Conservation (phyloP, 2,113 vertebrate species). For the Potamarius usumacintae region DNA sequence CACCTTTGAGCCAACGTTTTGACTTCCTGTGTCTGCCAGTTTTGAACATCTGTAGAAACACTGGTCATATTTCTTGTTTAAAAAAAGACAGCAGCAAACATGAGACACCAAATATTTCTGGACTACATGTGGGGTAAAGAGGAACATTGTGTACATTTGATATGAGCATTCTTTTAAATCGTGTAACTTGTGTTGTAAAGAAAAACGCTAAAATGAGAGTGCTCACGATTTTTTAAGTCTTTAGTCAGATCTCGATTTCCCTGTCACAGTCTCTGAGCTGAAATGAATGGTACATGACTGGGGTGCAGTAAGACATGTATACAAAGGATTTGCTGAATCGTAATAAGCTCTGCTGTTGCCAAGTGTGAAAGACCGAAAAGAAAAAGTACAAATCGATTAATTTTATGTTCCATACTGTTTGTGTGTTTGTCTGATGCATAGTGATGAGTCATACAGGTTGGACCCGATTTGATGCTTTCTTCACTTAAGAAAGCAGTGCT, state of each 20-base stretch:
- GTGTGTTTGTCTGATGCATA: not conserved
- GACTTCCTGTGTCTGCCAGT: not conserved
- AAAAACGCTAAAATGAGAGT: not conserved
- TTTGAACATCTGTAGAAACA: not conserved
- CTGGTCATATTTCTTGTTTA: not conserved
- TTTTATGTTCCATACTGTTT: constrained; percentile 3
- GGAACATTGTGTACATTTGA: not conserved
- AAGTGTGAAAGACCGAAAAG: not conserved
- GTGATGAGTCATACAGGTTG: not conserved
- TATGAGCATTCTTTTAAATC: not conserved
- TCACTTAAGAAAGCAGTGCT: not conserved
- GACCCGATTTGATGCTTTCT: constrained; percentile 10
- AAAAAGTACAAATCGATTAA: not conserved
- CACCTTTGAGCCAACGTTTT: not conserved
- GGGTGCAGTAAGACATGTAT: not conserved
- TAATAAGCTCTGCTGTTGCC: not conserved
- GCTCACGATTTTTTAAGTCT: not conserved
- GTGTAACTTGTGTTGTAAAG: not conserved
- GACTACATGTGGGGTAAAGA: not conserved
- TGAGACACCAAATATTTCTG: not conserved
- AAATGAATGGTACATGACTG: not conserved
- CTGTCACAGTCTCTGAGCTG: not conserved
- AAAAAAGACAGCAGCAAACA: not conserved
- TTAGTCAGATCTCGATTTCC: not conserved
- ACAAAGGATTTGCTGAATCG: not conserved